phyloP scores from a whole-genome alignment of 1,140 invertebrate species.

The Charaxes varanes region DNA sequence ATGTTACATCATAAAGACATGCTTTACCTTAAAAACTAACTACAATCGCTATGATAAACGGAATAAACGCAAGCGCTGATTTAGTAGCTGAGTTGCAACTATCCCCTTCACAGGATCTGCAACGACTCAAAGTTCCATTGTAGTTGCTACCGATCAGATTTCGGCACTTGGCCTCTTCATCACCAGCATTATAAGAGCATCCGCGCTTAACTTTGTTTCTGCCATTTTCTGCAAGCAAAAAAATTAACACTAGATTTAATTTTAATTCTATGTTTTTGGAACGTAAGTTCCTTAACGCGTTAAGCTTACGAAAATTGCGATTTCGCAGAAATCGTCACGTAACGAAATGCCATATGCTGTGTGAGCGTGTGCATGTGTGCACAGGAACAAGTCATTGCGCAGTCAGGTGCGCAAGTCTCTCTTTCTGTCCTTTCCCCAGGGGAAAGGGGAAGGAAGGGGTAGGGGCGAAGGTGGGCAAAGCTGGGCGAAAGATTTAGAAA shows the following conservation, averaged over 20 bases:
- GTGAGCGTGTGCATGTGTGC: no score
- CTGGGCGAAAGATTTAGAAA: no score
- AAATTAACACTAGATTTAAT: neutral
- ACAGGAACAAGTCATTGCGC: no score
- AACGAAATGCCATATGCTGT: no score
- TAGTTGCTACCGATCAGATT: conserved; percentile 19
- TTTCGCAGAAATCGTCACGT: neutral
- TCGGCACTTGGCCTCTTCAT: conserved; percentile 26
- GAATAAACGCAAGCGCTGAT: conserved; percentile 7
- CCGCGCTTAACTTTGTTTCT: conserved; percentile 28
- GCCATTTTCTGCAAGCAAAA: conserved; percentile 37
- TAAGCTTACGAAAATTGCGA: no score
- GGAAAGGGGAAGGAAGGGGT: no score
- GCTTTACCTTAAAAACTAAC: conserved; percentile 5
- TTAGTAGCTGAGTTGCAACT: conserved; percentile 33
- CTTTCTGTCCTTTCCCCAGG: no score
- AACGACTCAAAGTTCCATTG: conserved; percentile 14
- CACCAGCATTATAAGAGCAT: conserved; percentile 26
- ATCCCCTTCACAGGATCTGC: conserved; percentile 30
- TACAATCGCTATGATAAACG: conserved; percentile 8
- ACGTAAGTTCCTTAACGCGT: no score
- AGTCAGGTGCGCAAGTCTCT: no score
- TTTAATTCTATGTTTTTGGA: no score
- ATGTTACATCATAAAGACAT: no score
- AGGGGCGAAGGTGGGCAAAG: no score